phyloP scores from a whole-genome alignment of 2,797 vertebrate species.

The Cottoperca gobio region DNA sequence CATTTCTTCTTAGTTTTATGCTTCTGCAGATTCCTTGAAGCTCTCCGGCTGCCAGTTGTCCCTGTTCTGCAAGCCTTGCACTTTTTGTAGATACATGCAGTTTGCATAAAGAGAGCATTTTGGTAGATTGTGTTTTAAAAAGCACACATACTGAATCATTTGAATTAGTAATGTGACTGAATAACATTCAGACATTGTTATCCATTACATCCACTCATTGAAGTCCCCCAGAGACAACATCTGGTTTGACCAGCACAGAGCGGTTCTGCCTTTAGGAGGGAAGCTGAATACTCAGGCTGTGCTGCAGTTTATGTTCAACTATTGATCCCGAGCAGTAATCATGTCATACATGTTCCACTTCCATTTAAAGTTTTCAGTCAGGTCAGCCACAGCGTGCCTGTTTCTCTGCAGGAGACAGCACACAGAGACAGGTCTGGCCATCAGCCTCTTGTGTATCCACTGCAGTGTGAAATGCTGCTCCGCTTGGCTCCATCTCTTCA shows the following conservation, averaged over 20 bases:
- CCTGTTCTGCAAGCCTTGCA: slow-evolving; percentile 39
- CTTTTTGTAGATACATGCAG: slow-evolving; percentile 40
- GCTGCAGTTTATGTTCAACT: background rate
- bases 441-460: slow-evolving; percentile 19
- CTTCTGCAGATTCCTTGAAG: slow-evolving; percentile 30
- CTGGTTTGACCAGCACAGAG: slow-evolving; percentile 9
- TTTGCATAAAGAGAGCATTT: slow-evolving; percentile 43
- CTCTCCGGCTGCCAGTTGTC: slow-evolving; percentile 18
- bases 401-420: slow-evolving; percentile 15
- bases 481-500: slow-evolving; percentile 21
- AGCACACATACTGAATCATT: slow-evolving; percentile 38
- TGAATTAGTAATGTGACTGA: slow-evolving; percentile 34
- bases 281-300: too few species aligned
- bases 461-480: slow-evolving; percentile 27
- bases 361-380: background rate
- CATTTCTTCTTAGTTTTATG: slow-evolving; percentile 4
- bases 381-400: background rate
- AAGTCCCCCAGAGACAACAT: slow-evolving; percentile 29
- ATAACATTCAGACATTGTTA: slow-evolving; percentile 22
- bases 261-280: background rate
- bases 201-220: slow-evolving; percentile 29
- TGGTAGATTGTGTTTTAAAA: slow-evolving; percentile 46
- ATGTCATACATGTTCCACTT: slow-evolving; percentile 5
- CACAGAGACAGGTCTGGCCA: slow-evolving; percentile 13
- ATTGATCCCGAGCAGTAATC: slow-evolving; percentile 4